Conservation (phyloP, 2,797 vertebrate genomes). For the Argentina silus region DNA sequence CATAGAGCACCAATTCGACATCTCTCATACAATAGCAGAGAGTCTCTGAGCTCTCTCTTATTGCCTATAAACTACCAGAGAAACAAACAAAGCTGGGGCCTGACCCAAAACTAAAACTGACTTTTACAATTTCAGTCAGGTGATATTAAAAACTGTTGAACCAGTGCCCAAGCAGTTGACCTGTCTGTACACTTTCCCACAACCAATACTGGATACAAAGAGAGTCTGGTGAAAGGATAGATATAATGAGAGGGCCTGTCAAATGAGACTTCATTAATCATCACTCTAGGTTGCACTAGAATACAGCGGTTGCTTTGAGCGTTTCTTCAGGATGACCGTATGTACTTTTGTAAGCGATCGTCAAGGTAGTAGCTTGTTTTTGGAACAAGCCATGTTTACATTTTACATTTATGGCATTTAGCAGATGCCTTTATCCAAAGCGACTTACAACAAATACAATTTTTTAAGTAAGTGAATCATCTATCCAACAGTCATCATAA, state of each 20-base stretch:
- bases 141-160: neutral
- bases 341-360: constrained; percentile 24
- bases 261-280: neutral
- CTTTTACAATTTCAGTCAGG: neutral
- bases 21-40: neutral
- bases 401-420: no score
- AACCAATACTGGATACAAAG: constrained; percentile 7
- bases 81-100: neutral
- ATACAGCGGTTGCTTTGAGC: constrained; percentile 34
- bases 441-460: no score
- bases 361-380: constrained; percentile 21
- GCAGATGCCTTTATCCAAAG: no score
- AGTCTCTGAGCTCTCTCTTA: neutral
- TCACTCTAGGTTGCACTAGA: neutral
- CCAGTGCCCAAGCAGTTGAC: neutral
- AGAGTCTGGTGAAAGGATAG: neutral
- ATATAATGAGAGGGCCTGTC: neutral
- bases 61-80: neutral
- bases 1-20: neutral
- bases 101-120: neutral
- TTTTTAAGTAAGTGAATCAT: no score
- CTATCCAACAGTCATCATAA: no score
- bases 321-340: constrained; percentile 24
- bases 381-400: no score
- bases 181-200: neutral